These are phyloP conservation scores for Toxonevra muliebris DNA, from an alignment of 2,888 invertebrate species.

Conservation along the genomic window DNA sequence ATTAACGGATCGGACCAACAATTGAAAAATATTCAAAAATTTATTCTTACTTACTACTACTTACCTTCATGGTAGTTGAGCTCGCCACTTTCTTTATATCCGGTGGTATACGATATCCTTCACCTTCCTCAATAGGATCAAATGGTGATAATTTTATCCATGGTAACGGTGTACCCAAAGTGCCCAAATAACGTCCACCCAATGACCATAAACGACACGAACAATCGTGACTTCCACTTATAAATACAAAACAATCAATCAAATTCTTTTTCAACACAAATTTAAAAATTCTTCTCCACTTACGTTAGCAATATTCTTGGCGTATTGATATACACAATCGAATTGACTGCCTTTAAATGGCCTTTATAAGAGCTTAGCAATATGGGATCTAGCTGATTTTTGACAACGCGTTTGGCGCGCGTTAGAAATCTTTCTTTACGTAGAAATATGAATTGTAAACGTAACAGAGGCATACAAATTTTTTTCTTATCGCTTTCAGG, in stretches of 20 bases:
- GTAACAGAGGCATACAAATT: conserved; percentile 71
- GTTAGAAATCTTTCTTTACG: conserved; percentile 74
- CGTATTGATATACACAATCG: conserved; percentile 74
- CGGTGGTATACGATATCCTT: conserved; percentile 70
- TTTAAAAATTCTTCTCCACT: conserved; percentile 30
- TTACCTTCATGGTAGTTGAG: conserved; percentile 79
- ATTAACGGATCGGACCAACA: too few species aligned
- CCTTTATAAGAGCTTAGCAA: conserved; percentile 77
- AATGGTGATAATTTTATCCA: conserved; percentile 70
- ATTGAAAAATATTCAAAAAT: too few species aligned
- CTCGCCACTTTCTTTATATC: conserved; percentile 80
- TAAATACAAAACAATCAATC: background rate
- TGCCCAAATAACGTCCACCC: conserved; percentile 76
- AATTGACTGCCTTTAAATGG: conserved; percentile 75
- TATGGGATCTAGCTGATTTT: conserved; percentile 71
- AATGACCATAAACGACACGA: conserved; percentile 80
- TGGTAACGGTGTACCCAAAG: conserved; percentile 75
- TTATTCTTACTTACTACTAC: too few species aligned
- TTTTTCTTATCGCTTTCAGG: conserved; percentile 63
- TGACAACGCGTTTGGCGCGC: conserved; percentile 73
- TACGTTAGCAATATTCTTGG: conserved; percentile 76
- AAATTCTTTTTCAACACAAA: background rate
- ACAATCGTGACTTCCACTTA: conserved; percentile 74
- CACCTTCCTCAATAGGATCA: conserved; percentile 61
- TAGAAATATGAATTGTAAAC: conserved; percentile 78